These are phyloP conservation scores for Lampropteryx suffumata DNA, from an alignment of 2,888 invertebrate species.

Conservation along the genomic window DNA sequence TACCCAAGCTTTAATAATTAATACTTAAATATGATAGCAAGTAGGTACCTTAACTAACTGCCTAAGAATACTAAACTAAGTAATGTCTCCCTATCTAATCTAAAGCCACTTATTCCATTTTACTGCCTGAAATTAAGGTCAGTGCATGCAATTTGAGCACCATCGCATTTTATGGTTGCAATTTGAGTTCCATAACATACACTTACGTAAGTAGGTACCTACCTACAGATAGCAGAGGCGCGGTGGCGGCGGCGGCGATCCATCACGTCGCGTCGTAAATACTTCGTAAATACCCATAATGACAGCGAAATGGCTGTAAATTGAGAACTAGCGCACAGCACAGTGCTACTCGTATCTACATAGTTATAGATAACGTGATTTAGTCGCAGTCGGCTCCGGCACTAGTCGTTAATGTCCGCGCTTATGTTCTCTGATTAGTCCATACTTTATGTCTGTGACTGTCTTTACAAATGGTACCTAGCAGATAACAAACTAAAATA, in stretches of 20 bases:
- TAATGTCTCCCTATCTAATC: too few species aligned
- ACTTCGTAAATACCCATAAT: neutral
- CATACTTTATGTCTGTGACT: conserved; percentile 1
- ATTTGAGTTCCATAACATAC: conserved; percentile 3
- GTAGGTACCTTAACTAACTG: too few species aligned
- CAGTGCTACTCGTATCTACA: too few species aligned
- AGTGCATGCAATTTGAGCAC: conserved; percentile 7
- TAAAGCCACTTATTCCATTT: too few species aligned
- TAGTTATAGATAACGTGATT: conserved; percentile 16
- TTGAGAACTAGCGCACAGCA: conserved; percentile 5
- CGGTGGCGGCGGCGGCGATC: conserved; percentile 1
- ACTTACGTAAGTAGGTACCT: too few species aligned
- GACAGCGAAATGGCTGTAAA: conserved; percentile 8
- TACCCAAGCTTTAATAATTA: too few species aligned
- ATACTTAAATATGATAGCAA: too few species aligned
- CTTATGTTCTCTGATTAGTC: conserved; percentile 14
- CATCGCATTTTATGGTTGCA: conserved; percentile 8
- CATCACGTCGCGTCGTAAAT: neutral
- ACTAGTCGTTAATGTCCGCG: conserved; percentile 5
- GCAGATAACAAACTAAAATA: too few species aligned
- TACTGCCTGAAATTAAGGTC: conserved; percentile 9
- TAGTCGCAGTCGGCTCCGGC: conserved; percentile 17
- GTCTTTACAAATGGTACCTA: too few species aligned
- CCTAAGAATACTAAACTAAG: too few species aligned
- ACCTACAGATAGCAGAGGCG: too few species aligned